Base-by-base conservation (phyloP, 2,888 invertebrate species). In the Salpingus planirostris region DNA sequence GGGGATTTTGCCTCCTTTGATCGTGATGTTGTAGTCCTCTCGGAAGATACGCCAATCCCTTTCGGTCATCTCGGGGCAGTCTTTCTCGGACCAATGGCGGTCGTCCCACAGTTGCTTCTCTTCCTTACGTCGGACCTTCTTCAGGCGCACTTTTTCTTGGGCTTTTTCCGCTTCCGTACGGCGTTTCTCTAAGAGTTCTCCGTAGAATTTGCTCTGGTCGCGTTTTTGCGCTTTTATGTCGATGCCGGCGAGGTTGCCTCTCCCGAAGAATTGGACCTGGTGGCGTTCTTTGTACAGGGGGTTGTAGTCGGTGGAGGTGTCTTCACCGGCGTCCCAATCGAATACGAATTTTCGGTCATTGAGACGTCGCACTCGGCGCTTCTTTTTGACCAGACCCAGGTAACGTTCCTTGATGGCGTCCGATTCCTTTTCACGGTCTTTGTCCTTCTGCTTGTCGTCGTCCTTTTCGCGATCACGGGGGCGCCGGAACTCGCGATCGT, bases 341-440 rank as follows among this genome's bases (percentile, higher is more conserved):
- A 99, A 99, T 0, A 99, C 97, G 70, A 99, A 99, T 67, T 99
- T 99, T 10, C 97, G 73, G 60, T 99, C 98, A 66, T 98, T 98
- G 23, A 98, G 68, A 40, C 97, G 73, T 11, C 98, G 71, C 1
- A 95, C 90, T 35, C 96, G 71, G 8, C 95, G 76, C 57, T 92
- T 92, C 59, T 93, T 92, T 59, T 95, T 96, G 0, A 90, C 71
- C 25, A 92, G 77, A 1, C 97, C 97, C 29, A 97, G 69, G 61
- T 97, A 97, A 3, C 96, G 73, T 57, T 96, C 96, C 53, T 91
- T 88, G 35, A 97, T 96, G 0, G 96, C 96, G 64, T 92, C 92
- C 24, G 84, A 74, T 68, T 96, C 96, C 43, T 87, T 81, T 61
- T 92, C 91, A 52, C 88, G 89, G 52, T 92, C 93, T 57, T 91